Evolutionary conservation across 2,888 invertebrate genomes (phyloP), one percentile per base, ranked within the genome.

Genomic region (Zhengitettix transpicula): DNA sequence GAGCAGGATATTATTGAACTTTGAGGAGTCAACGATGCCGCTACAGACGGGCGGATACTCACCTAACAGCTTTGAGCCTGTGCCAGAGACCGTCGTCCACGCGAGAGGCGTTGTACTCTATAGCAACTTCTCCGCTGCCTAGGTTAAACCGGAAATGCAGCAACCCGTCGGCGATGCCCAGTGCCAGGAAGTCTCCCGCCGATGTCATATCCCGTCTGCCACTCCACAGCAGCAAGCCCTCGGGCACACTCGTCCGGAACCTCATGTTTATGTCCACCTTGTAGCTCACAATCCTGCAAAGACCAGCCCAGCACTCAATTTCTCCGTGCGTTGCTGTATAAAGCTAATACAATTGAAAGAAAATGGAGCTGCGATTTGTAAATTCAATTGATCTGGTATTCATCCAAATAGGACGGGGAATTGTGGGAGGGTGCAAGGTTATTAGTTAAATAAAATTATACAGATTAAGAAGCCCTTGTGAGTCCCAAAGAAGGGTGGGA

Each of bases 71-170:
- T 69, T 83, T 78, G 62, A 89, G 80, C 63, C 84, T 77, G 73
- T 90, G 89, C 89, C 89, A 92, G 58, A 89, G 78, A 52, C 93
- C 93, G 72, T 96, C 94, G 74, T 91, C 89, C 51, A 96, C 84
- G 71, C 84, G 83, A 12, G 90, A 87, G 67, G 82, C 81, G 73
- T 94, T 94, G 67, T 91, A 90, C 63, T 84, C 80, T 58, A 95
- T 85, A 64, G 85, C 80, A 57, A 88, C 87, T 70, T 92, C 90
- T 1, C 92, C 93, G 66, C 88, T 88, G 55, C 92, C 91, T 65
- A 93, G 79, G 73, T 92, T 89, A 72, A 89, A 94, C 68, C 90
- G 83, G 68, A 82, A 69, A 66, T 74, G 86, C 3, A 90, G 78
- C 60, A 83, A 83, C 1, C 91, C 91, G 66, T 83, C 78, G 69